Evolutionary conservation across 2,797 vertebrate species (phyloP), one percentile per base, ranked within the genome.

Genomic region (Petrocephalus sullivani): DNA sequence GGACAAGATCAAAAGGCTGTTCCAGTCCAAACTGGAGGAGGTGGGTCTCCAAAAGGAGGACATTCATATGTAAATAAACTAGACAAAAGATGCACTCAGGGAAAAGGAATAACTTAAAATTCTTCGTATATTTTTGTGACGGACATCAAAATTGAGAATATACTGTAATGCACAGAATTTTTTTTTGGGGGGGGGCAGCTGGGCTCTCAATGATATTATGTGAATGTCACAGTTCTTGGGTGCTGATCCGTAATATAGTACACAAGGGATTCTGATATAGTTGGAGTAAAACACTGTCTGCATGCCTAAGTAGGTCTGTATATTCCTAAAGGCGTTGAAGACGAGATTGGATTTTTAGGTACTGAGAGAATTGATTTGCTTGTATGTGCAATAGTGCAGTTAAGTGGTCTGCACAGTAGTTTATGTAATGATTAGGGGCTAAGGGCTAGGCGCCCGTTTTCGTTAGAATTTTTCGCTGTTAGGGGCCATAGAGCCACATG

Each of bases 21-120:
- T 99, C 91, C 98, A 99, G 93, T 97, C 97, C 93, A 99, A 99
- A 90, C 95, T 99, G 23, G 98, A 99, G 83, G 98, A 99, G 97
- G 98, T 99, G 94, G 90, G 90, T 58, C 53, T 86, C 82, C 46
- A 84, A 49, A 46, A 56, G 41, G 54, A 21, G 6, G 3, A 3
- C 56, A 86, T 41, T 86, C 54, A 86, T 53, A 87, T 87, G 61
- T 54, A 87, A 67, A 54, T 71, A 87, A 54, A 84, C 41, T 21
- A 19, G 87, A 78, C 64, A 71, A 67, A 78, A 78, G 82, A 54
- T 53, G 21, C n/a, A 54, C 51, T 81, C 1, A 37, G 21, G 82
- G 46, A 53, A 84, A 54, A 54, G 82, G 82, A 84, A 54, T 84
- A 54, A 84, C 82, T 53, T 84, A 84, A 51, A 23, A 53, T 84